Conservation (phyloP, 1,140 invertebrate genomes). For the Condylostylus longicornis region DNA sequence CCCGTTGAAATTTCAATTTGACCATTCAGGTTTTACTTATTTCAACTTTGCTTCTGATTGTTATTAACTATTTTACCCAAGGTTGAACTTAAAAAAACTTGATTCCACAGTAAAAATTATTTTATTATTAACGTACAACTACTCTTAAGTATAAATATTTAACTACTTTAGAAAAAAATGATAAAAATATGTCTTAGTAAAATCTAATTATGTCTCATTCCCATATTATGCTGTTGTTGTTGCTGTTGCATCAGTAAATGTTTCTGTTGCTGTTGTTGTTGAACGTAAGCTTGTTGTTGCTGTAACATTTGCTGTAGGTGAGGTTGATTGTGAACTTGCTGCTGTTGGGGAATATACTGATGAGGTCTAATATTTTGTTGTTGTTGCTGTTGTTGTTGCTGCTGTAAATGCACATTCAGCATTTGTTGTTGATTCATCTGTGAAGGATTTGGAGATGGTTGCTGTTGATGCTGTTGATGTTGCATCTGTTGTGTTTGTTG, state of each 20-base stretch:
- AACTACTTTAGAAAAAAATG: too few relatives aligned
- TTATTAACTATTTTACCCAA: too few relatives aligned
- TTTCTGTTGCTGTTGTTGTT: constrained; percentile 1
- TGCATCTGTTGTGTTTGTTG: constrained; percentile 6
- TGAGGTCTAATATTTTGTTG: background rate
- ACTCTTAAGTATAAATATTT: too few relatives aligned
- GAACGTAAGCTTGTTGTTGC: constrained; percentile 1
- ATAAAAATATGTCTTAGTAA: too few relatives aligned
- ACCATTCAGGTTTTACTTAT: too few relatives aligned
- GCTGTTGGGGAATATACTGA: background rate
- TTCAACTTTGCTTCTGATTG: too few relatives aligned
- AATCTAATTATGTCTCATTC: constrained; percentile 3
- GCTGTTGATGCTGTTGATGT: constrained; percentile 1
- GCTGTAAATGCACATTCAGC: constrained; percentile 1
- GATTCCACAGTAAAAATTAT: too few relatives aligned
- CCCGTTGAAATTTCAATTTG: too few relatives aligned
- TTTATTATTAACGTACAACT: too few relatives aligned
- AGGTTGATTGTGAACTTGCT: background rate
- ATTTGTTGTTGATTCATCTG: constrained; percentile 1
- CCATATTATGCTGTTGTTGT: constrained; percentile 5
- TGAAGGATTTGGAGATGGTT: constrained; percentile 9
- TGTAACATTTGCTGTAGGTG: background rate
- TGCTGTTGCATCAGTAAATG: background rate
- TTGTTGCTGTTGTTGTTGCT: constrained; percentile 18
- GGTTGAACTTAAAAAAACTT: too few relatives aligned